Evolutionary conservation across 2,797 vertebrate genomes (phyloP).

Genomic region (Sciurus carolinensis): DNA sequence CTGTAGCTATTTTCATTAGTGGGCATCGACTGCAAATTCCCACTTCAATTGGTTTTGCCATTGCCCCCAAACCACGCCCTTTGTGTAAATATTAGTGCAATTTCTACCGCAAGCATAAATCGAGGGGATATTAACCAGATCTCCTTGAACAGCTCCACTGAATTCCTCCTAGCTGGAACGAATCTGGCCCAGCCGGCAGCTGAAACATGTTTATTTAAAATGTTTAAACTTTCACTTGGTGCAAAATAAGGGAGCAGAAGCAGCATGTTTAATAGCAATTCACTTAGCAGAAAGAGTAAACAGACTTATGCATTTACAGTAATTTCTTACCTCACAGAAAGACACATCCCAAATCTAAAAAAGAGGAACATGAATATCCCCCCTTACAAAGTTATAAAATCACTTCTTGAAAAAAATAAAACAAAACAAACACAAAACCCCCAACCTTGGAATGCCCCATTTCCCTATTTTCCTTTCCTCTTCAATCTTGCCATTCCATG

Average conservation of each 20-base stretch:
- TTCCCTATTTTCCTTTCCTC: slow-evolving; percentile 41
- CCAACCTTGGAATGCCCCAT: neutral
- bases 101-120: slow-evolving; percentile 69
- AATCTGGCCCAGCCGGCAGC: slow-evolving; percentile 73
- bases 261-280: neutral
- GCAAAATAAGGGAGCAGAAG: slow-evolving; percentile 61
- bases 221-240: slow-evolving; percentile 80
- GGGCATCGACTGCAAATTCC: slow-evolving; percentile 65
- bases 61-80: slow-evolving; percentile 65
- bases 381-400: slow-evolving; percentile 1
- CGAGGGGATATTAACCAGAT: slow-evolving; percentile 76
- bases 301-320: neutral
- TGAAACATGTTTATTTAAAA: slow-evolving; percentile 79
- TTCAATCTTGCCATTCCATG: neutral
- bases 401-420: slow-evolving; percentile 52
- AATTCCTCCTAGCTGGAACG: slow-evolving; percentile 68
- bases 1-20: slow-evolving; percentile 77
- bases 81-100: slow-evolving; percentile 76
- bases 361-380: slow-evolving; percentile 55
- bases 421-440: neutral
- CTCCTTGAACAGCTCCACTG: slow-evolving; percentile 70
- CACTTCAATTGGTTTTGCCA: slow-evolving; percentile 66
- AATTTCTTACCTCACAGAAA: neutral
- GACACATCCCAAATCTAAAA: slow-evolving; percentile 45
- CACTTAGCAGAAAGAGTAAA: slow-evolving; percentile 56